phyloP scores from a whole-genome alignment of 2,797 vertebrate species.

The Rhinella marina region DNA sequence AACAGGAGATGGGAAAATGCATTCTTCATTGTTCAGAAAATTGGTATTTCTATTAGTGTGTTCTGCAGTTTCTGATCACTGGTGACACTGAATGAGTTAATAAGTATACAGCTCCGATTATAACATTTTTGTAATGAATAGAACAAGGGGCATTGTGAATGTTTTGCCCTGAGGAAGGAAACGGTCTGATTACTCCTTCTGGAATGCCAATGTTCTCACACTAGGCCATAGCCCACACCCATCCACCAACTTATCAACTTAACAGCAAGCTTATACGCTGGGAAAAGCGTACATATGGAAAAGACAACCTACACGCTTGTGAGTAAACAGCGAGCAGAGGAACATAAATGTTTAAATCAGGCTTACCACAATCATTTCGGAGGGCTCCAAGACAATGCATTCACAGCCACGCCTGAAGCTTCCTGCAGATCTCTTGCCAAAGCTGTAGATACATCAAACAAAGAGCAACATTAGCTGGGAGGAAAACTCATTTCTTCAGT shows the following conservation, averaged over 20 bases:
- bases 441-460: constrained; percentile 75
- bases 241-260: background rate
- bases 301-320: background rate
- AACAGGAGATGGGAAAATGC: no score
- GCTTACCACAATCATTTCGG: constrained; percentile 99
- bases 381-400: constrained; percentile 97
- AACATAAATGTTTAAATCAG: constrained; percentile 31
- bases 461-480: constrained; percentile 60
- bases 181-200: constrained; percentile 40
- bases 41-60: background rate
- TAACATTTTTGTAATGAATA: background rate
- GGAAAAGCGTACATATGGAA: background rate
- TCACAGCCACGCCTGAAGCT: constrained; percentile 96
- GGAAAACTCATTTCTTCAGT: constrained; percentile 55
- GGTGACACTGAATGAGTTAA: background rate
- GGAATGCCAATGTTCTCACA: constrained; percentile 51
- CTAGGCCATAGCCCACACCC: background rate
- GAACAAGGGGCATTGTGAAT: constrained; percentile 42
- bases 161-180: constrained; percentile 56
- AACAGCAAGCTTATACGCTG: background rate
- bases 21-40: background rate
- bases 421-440: constrained; percentile 95
- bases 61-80: background rate
- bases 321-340: background rate
- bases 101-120: background rate